Percentiles rank a stretch among this genome's conserved stretches.
Evolutionary conservation across 2,113 vertebrate species (phyloP).

Genomic region (Plestiodon gilberti): DNA sequence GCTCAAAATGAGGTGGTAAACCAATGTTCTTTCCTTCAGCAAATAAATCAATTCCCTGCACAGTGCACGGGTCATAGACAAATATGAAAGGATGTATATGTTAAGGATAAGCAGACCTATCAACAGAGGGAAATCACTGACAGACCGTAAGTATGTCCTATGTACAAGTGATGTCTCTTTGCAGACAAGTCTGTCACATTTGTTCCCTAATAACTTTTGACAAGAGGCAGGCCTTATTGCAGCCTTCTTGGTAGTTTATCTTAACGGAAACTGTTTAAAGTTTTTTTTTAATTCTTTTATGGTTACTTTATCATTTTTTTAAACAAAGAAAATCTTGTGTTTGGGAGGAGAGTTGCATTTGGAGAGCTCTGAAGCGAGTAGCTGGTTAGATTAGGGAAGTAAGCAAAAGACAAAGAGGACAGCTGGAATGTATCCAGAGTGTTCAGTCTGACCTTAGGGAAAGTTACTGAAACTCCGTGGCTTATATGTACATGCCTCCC

Average conservation of each 20-base stretch:
- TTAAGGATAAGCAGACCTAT: slow-evolving; percentile 36
- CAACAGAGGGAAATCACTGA: slow-evolving; percentile 50
- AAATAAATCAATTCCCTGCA: slow-evolving; percentile 55
- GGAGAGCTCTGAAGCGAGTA: neutral
- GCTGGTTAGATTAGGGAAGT: slow-evolving; percentile 16
- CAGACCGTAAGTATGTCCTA: slow-evolving; percentile 32
- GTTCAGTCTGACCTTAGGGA: neutral
- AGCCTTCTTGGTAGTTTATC: slow-evolving; percentile 36
- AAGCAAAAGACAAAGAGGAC: slow-evolving; percentile 23
- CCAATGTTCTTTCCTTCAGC: slow-evolving; percentile 46
- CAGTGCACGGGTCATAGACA: neutral
- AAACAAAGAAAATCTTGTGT: slow-evolving; percentile 1
- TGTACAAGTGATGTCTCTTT: slow-evolving; percentile 46
- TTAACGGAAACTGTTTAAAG: slow-evolving; percentile 45
- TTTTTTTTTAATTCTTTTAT: neutral
- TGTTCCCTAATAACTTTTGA: slow-evolving; percentile 51
- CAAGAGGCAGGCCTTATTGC: slow-evolving; percentile 38
- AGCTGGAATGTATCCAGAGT: slow-evolving; percentile 28
- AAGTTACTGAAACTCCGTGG: neutral
- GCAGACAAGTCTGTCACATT: slow-evolving; percentile 47
- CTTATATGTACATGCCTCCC: fast-evolving
- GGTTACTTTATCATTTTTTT: slow-evolving; percentile 24
- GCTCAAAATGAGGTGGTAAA: slow-evolving; percentile 30
- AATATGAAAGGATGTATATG: slow-evolving; percentile 2
- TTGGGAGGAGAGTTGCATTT: slow-evolving; percentile 9